phyloP scores from a whole-genome alignment of 1,140 invertebrate genomes.

The Drosophila mayri region DNA sequence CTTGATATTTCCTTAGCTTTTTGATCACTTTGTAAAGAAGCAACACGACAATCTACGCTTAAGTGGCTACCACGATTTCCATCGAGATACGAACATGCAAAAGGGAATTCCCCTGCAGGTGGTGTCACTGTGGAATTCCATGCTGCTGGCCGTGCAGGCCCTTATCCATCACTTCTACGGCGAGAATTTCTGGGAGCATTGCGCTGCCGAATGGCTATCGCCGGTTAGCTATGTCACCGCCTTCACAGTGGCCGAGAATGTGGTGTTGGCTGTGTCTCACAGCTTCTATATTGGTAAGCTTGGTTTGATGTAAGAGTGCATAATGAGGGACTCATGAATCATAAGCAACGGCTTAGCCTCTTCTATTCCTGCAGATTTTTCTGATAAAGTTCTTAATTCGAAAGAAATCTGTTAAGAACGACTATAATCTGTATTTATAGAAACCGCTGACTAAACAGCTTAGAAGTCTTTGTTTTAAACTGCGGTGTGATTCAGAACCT shows the following conservation, averaged over 20 bases:
- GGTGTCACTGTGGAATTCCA: slow-evolving; percentile 88
- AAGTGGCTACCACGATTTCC: slow-evolving; percentile 89
- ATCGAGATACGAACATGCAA: slow-evolving; percentile 87
- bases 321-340: no score
- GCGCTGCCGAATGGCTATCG: slow-evolving; percentile 86
- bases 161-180: slow-evolving; percentile 88
- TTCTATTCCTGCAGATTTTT: neutral
- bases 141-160: slow-evolving; percentile 87
- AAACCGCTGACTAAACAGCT: neutral
- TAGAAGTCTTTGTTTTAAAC: neutral
- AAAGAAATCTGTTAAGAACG: slow-evolving; percentile 9
- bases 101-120: slow-evolving; percentile 88
- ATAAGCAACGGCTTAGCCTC: neutral
- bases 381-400: neutral
- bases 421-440: neutral
- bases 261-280: slow-evolving; percentile 86
- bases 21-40: slow-evolving; percentile 87
- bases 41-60: slow-evolving; percentile 87
- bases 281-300: slow-evolving; percentile 87
- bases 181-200: slow-evolving; percentile 87
- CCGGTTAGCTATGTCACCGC: slow-evolving; percentile 87
- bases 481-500: neutral
- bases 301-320: no score
- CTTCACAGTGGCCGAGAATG: slow-evolving; percentile 86
- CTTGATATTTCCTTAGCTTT: slow-evolving; percentile 80